Evolutionary conservation across 2,888 invertebrate genomes (phyloP), one percentile per base, ranked within the genome.

Genomic region (Miltochrista miniata): DNA sequence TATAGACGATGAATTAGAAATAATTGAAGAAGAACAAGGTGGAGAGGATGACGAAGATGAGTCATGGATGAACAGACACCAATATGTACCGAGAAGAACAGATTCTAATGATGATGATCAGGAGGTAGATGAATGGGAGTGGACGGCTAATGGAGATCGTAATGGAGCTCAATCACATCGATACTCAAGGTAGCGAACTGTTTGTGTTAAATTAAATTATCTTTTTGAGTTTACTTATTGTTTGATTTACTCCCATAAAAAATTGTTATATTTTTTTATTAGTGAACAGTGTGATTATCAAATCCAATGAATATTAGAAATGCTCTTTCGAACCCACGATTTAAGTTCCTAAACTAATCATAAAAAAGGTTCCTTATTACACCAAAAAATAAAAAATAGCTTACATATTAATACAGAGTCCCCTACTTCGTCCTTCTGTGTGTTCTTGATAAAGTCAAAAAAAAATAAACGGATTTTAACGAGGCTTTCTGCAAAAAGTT

Each of bases 71-170:
- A 83, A 81, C 34, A 79, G 86, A 68, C 74, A 81, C 56, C 77
- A 79, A 34, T 72, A 74, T 44, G 54, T 45, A 15, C 56, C 30
- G 35, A 65, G 76, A 12, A 74, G 84, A 60, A 61, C 79, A 1
- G 65, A 72, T 42, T 73, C 79, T 1, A 73, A 80, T 45, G 79
- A 81, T 29, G 79, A 81, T 34, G 86, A 91, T 31, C 79, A 76
- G 11, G 87, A 90, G 47, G 71, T 89, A 9, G 90, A 92, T 33
- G 90, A 92, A 65, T 93, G 93, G 93, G 90, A 92, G 58, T 86
- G 85, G 84, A 90, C 81, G 2, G 64, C 73, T 34, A 79, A 70
- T 44, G 74, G 72, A 7, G 58, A 41, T 55, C 73, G 74, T 51
- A 78, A 71, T 51, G 90, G 87, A 59, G 83, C 85, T 84, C 88